Evolutionary conservation across 1,140 invertebrate genomes (phyloP).

Genomic region (Drosophila santomea): DNA sequence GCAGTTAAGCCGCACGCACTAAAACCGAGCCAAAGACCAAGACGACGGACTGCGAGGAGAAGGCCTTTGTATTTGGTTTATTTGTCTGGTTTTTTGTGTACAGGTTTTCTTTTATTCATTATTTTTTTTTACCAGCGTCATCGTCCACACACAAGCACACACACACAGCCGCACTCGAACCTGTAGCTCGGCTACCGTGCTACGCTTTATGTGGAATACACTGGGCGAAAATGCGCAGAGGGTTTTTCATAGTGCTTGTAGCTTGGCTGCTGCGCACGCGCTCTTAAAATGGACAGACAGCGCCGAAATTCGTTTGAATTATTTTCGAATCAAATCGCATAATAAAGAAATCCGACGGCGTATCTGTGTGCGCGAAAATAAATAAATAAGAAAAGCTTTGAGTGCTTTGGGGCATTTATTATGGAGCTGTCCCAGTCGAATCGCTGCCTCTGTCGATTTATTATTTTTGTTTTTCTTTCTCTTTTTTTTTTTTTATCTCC

Average conservation of each 20-base stretch:
- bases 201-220: constrained; percentile 63
- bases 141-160: constrained; percentile 49
- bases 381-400: constrained; percentile 64
- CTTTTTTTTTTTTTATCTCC: constrained; percentile 50
- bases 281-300: constrained; percentile 7
- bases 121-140: constrained; percentile 80
- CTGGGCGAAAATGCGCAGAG: constrained; percentile 54
- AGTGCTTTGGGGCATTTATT: constrained; percentile 60
- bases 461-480: constrained; percentile 35
- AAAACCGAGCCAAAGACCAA: constrained; percentile 51
- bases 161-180: constrained; percentile 27
- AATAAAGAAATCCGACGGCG: constrained; percentile 54
- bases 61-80: constrained; percentile 74
- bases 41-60: constrained; percentile 44
- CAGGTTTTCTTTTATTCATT: constrained; percentile 83
- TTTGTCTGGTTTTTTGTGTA: constrained; percentile 70
- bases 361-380: constrained; percentile 39
- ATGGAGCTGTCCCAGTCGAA: constrained; percentile 49
- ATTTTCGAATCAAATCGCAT: constrained; percentile 56
- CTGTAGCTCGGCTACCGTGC: constrained; percentile 68
- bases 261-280: constrained; percentile 46
- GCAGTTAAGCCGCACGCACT: constrained; percentile 76
- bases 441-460: constrained; percentile 46
- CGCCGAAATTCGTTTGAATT: constrained; percentile 34
- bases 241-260: constrained; percentile 17